Conservation (phyloP, 2,797 vertebrate species). For the Buphagus erythrorhynchus region DNA sequence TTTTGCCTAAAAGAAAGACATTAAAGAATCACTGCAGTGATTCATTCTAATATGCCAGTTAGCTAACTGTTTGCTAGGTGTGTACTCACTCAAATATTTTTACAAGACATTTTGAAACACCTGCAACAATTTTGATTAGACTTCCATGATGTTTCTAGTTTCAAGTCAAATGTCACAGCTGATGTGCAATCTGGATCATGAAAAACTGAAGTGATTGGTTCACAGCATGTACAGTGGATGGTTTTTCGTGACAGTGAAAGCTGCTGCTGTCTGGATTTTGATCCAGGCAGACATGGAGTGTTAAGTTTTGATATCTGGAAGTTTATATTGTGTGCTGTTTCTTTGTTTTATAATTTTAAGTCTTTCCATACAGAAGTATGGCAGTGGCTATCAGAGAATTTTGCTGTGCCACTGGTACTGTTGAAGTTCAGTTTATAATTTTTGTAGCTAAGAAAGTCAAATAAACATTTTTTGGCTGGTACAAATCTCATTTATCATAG, state of each 20-base stretch:
- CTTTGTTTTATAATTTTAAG: neutral
- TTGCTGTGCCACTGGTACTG: neutral
- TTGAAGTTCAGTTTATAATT: neutral
- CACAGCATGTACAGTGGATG: fast-evolving
- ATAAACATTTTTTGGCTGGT: neutral
- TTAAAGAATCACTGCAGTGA: neutral
- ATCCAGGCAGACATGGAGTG: neutral
- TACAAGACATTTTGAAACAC: neutral
- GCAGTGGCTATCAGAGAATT: neutral
- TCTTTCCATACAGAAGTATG: neutral
- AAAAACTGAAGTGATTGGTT: neutral
- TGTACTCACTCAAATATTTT: neutral
- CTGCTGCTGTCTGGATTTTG: neutral
- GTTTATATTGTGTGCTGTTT: neutral
- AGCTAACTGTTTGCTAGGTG: neutral
- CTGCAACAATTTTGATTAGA: neutral
- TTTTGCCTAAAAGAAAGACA: neutral
- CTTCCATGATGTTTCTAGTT: neutral
- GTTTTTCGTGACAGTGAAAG: neutral
- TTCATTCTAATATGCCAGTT: neutral
- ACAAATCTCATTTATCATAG: neutral
- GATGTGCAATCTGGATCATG: neutral
- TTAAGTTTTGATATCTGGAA: neutral
- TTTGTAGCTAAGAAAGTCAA: neutral
- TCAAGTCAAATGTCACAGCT: neutral